Conservation (phyloP, 2,888 invertebrate genomes). For the Caenorhabditis imperialis region DNA sequence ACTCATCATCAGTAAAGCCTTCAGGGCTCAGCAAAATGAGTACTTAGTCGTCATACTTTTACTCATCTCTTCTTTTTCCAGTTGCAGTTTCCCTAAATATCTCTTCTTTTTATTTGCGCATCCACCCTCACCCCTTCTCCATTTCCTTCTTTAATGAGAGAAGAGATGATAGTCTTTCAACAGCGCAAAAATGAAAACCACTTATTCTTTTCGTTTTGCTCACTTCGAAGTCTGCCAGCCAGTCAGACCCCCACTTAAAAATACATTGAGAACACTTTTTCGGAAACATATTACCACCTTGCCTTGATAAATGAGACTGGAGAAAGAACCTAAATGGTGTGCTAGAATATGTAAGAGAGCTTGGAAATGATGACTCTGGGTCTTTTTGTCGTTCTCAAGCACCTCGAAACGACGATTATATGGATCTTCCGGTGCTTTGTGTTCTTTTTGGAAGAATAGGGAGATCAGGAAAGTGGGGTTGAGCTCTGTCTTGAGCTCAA, state of each 20-base stretch:
- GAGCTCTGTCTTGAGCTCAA: not conserved
- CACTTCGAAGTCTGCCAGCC: no score
- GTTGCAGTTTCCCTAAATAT: conserved; percentile 29
- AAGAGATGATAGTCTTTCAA: conserved; percentile 27
- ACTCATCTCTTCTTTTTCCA: not conserved
- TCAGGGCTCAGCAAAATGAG: conserved; percentile 8
- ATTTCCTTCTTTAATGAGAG: conserved; percentile 48
- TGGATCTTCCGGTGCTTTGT: conserved; percentile 13
- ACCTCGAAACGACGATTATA: not conserved
- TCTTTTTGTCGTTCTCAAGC: no score
- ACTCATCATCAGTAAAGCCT: no score
- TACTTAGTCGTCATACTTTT: conserved; percentile 45
- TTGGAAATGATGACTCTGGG: conserved; percentile 14
- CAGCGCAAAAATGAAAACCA: conserved; percentile 6
- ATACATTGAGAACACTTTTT: conserved; percentile 46
- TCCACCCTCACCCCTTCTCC: conserved; percentile 49
- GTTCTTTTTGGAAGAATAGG: conserved; percentile 1
- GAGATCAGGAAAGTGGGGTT: not conserved
- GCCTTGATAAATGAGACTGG: conserved; percentile 3
- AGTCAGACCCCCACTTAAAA: conserved; percentile 28
- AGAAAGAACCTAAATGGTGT: not conserved
- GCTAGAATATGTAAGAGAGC: conserved; percentile 24
- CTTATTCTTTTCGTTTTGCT: conserved; percentile 22
- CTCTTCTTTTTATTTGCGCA: conserved; percentile 40
- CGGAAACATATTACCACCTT: conserved; percentile 32